Evolutionary conservation across 2,797 vertebrate species (phyloP), one percentile per base, ranked within the genome.

Genomic region (Chaetodon trifasciatus): DNA sequence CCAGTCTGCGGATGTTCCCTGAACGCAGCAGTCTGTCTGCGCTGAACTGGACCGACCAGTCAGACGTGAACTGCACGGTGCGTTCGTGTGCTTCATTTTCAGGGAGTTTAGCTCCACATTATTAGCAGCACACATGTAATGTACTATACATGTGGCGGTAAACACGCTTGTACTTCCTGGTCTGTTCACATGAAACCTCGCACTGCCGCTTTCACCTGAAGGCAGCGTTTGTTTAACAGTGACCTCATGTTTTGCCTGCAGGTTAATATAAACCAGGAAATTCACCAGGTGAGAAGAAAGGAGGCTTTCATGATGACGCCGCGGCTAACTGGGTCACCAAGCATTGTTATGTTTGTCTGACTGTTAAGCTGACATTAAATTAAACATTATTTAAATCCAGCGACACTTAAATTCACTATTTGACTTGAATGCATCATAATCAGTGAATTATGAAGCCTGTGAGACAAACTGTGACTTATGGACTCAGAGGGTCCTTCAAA

Each of bases 201-300:
- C 56, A 16, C n/a, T 19, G 5, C 46, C 12, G 23, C 37, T 17
- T 17, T 19, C 4, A 40, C 56, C 56, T 39, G 12, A 19, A 24
- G 13, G 16, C 62, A 15, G 10, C 49, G 49, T 67, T 72, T 70
- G 52, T 75, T 62, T 39, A 72, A 42, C 35, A 9, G 24, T 62
- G 69, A 74, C n/a, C 66, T 81, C 69, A 19, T 63, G 69, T 32
- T 86, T 75, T 77, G 46, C 72, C 80, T 64, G 46, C 81, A 78
- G 70, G 47, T 87, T 40, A 70, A 44, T 6, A 58, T 49, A 62
- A 81, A 85, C 42, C 52, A 68, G 69, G 5, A 68, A 73, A 19
- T 12, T 13, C 5, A 32, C 4, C 52, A 13, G 40, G 32, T 3
- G 72, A 55, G 23, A 32, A 19, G 37, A 50, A 62, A 19, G 16